phyloP scores from a whole-genome alignment of 64 coral and sea anemone genomes.

The Trachythela sp. region DNA sequence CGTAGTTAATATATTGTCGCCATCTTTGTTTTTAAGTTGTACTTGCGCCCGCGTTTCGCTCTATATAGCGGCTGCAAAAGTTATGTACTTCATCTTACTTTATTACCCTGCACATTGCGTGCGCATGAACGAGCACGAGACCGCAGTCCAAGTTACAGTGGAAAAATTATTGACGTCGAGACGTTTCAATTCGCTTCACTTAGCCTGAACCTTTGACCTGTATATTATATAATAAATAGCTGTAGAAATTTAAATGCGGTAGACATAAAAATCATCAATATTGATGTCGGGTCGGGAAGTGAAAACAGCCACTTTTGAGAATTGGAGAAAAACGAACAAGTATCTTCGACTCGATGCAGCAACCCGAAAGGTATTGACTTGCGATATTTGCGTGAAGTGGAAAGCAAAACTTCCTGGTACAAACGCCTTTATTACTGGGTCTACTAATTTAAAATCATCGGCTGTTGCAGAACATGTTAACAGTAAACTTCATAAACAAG shows the following conservation, averaged over 20 bases:
- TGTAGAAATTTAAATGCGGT: too few species aligned
- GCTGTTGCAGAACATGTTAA: conserved; percentile 44
- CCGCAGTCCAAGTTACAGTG: too few species aligned
- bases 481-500: conserved; percentile 55
- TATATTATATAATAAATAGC: too few species aligned
- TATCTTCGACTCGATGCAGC: conserved; percentile 52
- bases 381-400: conserved; percentile 58
- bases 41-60: neutral
- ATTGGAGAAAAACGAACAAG: conserved; percentile 60
- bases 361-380: conserved; percentile 45
- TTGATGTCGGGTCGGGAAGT: conserved; percentile 17
- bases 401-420: conserved; percentile 48
- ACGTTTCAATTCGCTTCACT: too few species aligned
- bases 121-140: too few species aligned
- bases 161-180: too few species aligned
- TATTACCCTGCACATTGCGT: too few species aligned
- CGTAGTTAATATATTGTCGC: neutral
- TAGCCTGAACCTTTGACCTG: too few species aligned
- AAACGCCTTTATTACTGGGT: conserved; percentile 58
- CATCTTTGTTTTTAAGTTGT: conserved; percentile 21
- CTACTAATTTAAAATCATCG: conserved; percentile 61
- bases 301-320: conserved; percentile 49
- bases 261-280: too few species aligned
- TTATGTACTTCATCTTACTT: too few species aligned
- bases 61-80: too few species aligned